phyloP scores from a whole-genome alignment of 2,113 vertebrate genomes.

The Martes martes region DNA sequence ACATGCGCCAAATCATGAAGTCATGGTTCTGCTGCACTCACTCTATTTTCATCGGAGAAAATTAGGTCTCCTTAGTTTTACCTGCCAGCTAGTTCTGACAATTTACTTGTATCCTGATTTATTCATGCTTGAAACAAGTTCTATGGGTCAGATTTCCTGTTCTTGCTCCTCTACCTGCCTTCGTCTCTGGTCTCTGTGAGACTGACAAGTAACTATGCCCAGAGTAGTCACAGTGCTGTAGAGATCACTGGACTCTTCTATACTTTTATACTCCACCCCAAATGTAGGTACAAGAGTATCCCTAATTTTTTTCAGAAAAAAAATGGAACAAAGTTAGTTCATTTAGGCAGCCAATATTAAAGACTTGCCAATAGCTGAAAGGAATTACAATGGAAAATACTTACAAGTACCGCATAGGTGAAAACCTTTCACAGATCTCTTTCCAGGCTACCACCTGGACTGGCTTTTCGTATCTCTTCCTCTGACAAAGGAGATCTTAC shows the following conservation, averaged over 20 bases:
- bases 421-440: not conserved
- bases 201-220: not conserved
- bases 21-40: not conserved
- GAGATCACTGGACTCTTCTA: not conserved
- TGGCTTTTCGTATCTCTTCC: not conserved
- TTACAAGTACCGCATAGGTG: not conserved
- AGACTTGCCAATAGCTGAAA: not conserved
- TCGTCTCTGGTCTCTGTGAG: not conserved
- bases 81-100: not conserved
- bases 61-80: not conserved
- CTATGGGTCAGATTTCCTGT: fast-evolving
- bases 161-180: not conserved
- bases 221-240: not conserved
- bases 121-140: not conserved
- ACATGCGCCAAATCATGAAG: not conserved
- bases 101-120: not conserved
- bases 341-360: not conserved
- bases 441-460: fast-evolving
- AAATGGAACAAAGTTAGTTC: not conserved
- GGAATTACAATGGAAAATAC: not conserved
- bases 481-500: not conserved
- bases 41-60: not conserved
- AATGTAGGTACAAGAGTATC: not conserved
- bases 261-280: not conserved
- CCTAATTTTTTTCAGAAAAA: not conserved